These are phyloP conservation scores for Perca fluviatilis DNA, from an alignment of 2,113 vertebrate species.

Conservation along the genomic window DNA sequence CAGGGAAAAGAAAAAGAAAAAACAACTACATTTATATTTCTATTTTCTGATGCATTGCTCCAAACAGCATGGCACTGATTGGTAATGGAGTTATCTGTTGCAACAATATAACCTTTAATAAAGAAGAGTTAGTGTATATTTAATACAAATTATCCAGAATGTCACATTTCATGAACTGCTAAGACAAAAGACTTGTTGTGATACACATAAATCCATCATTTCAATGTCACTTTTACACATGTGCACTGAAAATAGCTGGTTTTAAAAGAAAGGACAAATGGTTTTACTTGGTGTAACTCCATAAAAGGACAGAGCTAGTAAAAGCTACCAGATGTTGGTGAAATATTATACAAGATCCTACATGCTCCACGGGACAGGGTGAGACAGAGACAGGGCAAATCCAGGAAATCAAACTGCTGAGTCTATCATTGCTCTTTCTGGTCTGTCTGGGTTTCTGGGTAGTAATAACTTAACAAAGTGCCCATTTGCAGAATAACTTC, in stretches of 20 bases:
- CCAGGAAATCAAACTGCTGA: conserved; percentile 73
- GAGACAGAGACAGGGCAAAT: conserved; percentile 67
- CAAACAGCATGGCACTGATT: conserved; percentile 13
- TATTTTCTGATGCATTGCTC: conserved; percentile 25
- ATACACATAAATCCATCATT: conserved; percentile 9
- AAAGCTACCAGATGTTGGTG: conserved; percentile 81
- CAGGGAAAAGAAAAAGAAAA: conserved; percentile 11
- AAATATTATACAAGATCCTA: conserved; percentile 77
- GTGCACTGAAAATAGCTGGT: conserved; percentile 40
- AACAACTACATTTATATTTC: conserved; percentile 30
- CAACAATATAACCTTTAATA: conserved; percentile 1
- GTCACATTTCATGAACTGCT: conserved; percentile 21
- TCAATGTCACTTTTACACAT: conserved; percentile 18
- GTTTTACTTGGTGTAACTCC: conserved; percentile 61
- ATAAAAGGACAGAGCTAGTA: conserved; percentile 72
- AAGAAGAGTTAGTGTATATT: conserved; percentile 20
- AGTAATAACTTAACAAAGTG: conserved; percentile 68
- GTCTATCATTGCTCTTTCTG: conserved; percentile 54
- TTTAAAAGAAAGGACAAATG: conserved; percentile 37
- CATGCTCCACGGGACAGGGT: conserved; percentile 62
- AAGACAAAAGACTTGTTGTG: conserved; percentile 7
- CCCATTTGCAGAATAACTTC: conserved; percentile 62
- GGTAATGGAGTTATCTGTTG: background rate
- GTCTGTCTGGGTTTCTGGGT: conserved; percentile 64
- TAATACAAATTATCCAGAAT: conserved; percentile 12